Base-by-base conservation (phyloP, 2,797 vertebrate species). In the Halcyon badia region DNA sequence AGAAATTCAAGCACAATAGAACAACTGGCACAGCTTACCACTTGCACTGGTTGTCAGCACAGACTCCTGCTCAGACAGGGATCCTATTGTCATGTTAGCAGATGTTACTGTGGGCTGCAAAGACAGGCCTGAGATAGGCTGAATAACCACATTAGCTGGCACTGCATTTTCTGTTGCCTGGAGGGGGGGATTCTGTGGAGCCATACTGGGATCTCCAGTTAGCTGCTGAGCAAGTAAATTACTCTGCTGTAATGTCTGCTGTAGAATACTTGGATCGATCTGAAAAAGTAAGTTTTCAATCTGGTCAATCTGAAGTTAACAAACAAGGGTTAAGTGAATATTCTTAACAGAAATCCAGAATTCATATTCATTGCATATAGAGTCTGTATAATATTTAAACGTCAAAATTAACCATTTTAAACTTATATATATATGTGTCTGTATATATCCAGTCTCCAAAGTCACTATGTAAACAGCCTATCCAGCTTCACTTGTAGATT, bases 201-300 rank as follows among this genome's bases (percentile, higher is more conserved):
- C 78, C 41, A 98, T 95, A 92, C 89, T 97, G 1, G 98, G 87
- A 96, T 99, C 99, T 3, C 98, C 98, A 3, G 98, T 95, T 51
- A 99, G 97, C 44, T 99, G 98, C 61, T 99, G 99, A 21, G 99
- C 97, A 51, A 99, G 98, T 89, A 99, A 97, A 60, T 97, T 98
- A 11, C 99, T 98, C 94, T 99, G 99, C 75, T 99, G 99, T 5
- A 99, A 95, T 0, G 99, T 99, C 96, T 99, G 99, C 97, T 99
- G 99, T 39, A 99, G 97, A 85, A 99, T 98, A 76, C 99, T 98
- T 1, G 98, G 99, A 94, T 99, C 99, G 0, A 99, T 99, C 99
- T 99, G 98, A 58, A 97, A 97, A 97, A 61, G 42, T 30, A 93
- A 83, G 35, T 80, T 66, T 61, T 10, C 35, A 60, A 33, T 7